phyloP scores from a whole-genome alignment of 1,140 invertebrate species.

The Aphelenchoides besseyi region DNA sequence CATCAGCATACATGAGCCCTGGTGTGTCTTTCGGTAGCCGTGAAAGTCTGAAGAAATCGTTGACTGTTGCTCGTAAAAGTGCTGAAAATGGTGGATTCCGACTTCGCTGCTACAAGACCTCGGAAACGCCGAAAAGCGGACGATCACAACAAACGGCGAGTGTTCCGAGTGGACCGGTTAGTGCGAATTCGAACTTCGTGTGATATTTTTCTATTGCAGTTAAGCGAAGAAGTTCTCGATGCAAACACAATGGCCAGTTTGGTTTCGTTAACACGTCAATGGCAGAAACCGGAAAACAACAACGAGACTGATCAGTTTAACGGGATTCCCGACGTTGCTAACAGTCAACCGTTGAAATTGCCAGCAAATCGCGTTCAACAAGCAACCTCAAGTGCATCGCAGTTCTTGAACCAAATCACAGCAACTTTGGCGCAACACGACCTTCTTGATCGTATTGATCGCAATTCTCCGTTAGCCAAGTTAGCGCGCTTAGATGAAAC shows the following conservation, averaged over 20 bases:
- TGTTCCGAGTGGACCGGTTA: neutral
- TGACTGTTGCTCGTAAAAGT: constrained; percentile 47
- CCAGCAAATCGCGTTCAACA: constrained; percentile 9
- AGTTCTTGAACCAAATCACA: constrained; percentile 21
- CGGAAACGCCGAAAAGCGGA: constrained; percentile 20
- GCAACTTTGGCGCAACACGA: neutral
- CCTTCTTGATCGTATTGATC: neutral
- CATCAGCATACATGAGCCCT: constrained; percentile 37
- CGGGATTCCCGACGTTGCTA: neutral
- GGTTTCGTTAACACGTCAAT: constrained; percentile 37
- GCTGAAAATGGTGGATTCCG: constrained; percentile 53
- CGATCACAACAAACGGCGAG: neutral
- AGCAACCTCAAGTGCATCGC: constrained; percentile 30
- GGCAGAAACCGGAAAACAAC: constrained; percentile 24
- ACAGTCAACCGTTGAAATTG: too few relatives aligned
- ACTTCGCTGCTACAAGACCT: constrained; percentile 50
- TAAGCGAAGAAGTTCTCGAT: neutral
- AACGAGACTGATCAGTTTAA: constrained; percentile 6
- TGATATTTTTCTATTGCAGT: neutral
- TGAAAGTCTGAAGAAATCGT: constrained; percentile 49
- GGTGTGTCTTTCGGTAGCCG: constrained; percentile 44
- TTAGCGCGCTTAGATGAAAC: constrained; percentile 7
- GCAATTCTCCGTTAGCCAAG: constrained; percentile 18
- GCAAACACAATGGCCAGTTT: constrained; percentile 34
- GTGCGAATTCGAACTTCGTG: too few relatives aligned